phyloP scores from a whole-genome alignment of 1,140 invertebrate species.

The Brachionus rotundiformis region DNA sequence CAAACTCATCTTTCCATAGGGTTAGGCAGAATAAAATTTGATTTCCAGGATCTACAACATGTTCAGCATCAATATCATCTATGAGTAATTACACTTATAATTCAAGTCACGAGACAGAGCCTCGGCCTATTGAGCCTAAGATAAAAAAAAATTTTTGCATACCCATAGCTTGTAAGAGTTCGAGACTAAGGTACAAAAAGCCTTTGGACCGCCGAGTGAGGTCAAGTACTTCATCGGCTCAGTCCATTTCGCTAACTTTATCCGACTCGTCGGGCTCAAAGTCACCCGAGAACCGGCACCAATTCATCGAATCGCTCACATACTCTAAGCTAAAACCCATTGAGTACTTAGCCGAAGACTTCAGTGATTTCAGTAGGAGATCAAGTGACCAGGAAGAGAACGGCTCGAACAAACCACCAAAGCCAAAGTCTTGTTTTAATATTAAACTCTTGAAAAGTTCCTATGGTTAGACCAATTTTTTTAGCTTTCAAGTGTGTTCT shows the following conservation, averaged over 20 bases:
- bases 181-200: conserved; percentile 11
- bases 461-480: conserved; percentile 7
- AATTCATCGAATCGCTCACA: conserved; percentile 19
- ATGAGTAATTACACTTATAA: conserved; percentile 9
- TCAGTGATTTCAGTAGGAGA: conserved; percentile 9
- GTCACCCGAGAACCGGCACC: neutral
- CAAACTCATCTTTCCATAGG: neutral
- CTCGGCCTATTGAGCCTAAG: neutral
- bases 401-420: neutral
- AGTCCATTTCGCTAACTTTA: conserved; percentile 14
- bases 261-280: neutral
- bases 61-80: conserved; percentile 15
- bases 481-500: neutral
- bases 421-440: conserved; percentile 16
- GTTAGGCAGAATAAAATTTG: neutral
- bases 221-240: neutral
- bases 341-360: conserved; percentile 29
- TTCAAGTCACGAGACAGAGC: neutral
- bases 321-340: conserved; percentile 28
- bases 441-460: conserved; percentile 12
- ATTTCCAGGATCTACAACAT: conserved; percentile 15
- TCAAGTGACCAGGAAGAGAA: conserved; percentile 14
- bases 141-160: conserved; percentile 29
- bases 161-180: conserved; percentile 12
- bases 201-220: neutral